These are phyloP conservation scores for Eupithecia centaureata DNA, from an alignment of 2,888 invertebrate species.

Conservation along the genomic window DNA sequence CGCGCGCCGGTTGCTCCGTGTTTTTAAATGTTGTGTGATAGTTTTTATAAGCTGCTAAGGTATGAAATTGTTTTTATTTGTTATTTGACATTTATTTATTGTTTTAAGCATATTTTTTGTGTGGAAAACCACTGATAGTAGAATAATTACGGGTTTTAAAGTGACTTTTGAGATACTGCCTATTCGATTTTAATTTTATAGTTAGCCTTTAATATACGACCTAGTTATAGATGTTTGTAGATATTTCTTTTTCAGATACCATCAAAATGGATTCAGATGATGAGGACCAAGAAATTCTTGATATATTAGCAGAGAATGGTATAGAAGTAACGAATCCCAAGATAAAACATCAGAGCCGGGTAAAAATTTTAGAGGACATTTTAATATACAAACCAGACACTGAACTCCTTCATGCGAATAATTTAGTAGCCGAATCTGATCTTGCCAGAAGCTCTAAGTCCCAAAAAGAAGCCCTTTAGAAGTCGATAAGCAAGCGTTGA, in stretches of 20 bases:
- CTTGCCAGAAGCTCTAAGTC: conserved; percentile 13
- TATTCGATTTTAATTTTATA: conserved; percentile 21
- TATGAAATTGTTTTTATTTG: conserved; percentile 21
- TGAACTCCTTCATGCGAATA: conserved; percentile 25
- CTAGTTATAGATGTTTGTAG: conserved; percentile 14
- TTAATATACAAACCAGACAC: conserved; percentile 26
- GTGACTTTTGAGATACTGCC: conserved; percentile 22
- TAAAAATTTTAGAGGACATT: conserved; percentile 23
- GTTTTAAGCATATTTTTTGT: conserved; percentile 17
- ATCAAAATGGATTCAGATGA: conserved; percentile 20
- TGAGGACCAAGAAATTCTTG: conserved; percentile 20
- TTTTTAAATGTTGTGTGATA: conserved; percentile 11
- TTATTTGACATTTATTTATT: conserved; percentile 19
- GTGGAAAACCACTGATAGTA: conserved; percentile 24
- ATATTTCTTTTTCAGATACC: conserved; percentile 3
- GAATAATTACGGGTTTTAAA: conserved; percentile 19
- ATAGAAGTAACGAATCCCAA: conserved; percentile 17
- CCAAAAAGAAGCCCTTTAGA: conserved; percentile 21
- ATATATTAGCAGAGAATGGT: conserved; percentile 24
- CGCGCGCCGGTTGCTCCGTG: conserved; percentile 13
- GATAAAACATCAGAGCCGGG: conserved; percentile 23
- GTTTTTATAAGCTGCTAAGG: conserved; percentile 16
- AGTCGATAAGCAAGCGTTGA: conserved; percentile 18
- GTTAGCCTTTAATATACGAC: conserved; percentile 22
- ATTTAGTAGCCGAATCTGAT: conserved; percentile 23